phyloP scores from a whole-genome alignment of 2,113 vertebrate genomes.

The Anarhynchus alexandrinus region DNA sequence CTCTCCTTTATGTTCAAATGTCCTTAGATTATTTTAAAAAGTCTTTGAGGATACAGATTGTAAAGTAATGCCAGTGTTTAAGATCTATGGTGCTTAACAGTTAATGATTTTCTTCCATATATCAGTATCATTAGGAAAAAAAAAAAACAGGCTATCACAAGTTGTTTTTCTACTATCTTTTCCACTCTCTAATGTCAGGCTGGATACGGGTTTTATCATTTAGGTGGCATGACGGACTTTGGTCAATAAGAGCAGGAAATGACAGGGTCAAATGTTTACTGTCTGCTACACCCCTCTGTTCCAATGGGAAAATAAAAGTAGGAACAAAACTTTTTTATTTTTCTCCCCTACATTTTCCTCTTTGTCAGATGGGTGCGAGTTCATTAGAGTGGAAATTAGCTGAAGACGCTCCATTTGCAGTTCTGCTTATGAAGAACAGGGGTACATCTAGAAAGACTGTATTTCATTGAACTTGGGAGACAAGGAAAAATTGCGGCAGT shows the following conservation, averaged over 20 bases:
- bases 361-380: not conserved
- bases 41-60: not conserved
- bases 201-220: not conserved
- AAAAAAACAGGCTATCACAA: not conserved
- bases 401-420: not conserved
- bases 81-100: not conserved
- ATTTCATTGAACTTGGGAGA: not conserved
- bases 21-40: not conserved
- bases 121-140: not conserved
- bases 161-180: not conserved
- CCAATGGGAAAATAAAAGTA: constrained; percentile 17
- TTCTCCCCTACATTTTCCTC: not conserved
- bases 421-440: not conserved
- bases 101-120: not conserved
- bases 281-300: constrained; percentile 1
- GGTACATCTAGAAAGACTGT: not conserved
- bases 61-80: not conserved
- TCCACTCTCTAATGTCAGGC: not conserved
- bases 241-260: constrained; percentile 34
- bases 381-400: not conserved
- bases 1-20: not conserved
- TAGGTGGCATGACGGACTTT: not conserved
- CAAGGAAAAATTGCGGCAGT: not conserved
- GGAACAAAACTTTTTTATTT: not conserved
- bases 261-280: not conserved